Base-by-base conservation (phyloP, 53 echinoderm and acorn worm genomes). In the Holothuria leucospilota region DNA sequence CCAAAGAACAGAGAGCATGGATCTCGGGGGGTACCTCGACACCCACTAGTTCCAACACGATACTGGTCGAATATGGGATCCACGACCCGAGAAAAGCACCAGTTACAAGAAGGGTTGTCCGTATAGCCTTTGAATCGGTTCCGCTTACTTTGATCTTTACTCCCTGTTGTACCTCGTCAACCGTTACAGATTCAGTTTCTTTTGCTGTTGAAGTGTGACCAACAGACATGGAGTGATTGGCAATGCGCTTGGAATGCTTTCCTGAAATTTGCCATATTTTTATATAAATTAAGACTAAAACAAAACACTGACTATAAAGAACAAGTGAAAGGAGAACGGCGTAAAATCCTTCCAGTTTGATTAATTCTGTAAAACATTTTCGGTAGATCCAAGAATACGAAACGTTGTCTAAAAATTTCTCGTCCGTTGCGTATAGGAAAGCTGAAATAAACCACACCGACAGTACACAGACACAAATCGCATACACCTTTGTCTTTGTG, bases 261-360 rank as follows among this genome's bases (percentile, higher is more conserved):
- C 80, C 59, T 13, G 80, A 80, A 51, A 80, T 80, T 20, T 60
- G 80, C 84, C 84, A 83, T 29, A 83, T 83, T 51, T 67, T 64
- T 13, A 83, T 20, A 49, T 83, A 83, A 24, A 83, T 52, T 15
- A 83, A 27, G 20, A 83, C 84, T 13, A 83, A 40, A 24, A 25
- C 8, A 29, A 64, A 40, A 83, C 84, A 83, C 49, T 66, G 65
- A 6, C 15, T 8, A 39, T 83, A 83, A n/a, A 83, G 40, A 39
- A 64, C 65, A 14, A 67, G 11, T 13, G 84, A 83, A 29, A 83
- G 51, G 15, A 66, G 40, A 24, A 83, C 39, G 27, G 84, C 84
- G 68, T 83, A 83, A 41, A 83, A 83, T 51, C 84, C 84, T 51
- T 83, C 66, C 49, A 83, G 51, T 14, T 83, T 53, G 2, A 29